Conservation (phyloP, 2,888 invertebrate genomes). For the Sinelater perroti region DNA sequence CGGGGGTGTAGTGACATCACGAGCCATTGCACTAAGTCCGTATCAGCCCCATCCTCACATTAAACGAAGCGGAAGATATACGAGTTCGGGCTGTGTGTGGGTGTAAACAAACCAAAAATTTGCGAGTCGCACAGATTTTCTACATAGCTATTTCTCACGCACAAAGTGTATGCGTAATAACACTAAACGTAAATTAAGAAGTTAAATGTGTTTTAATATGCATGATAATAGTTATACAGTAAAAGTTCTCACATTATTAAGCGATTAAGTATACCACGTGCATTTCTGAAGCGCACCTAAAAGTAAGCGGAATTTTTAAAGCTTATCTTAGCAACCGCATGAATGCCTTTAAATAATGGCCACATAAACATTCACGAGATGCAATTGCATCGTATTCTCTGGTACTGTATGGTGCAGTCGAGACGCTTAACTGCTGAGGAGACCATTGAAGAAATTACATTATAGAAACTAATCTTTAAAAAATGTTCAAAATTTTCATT, state of each 20-base stretch:
- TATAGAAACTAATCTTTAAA: too few relatives aligned
- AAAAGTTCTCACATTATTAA: slow-evolving; percentile 5
- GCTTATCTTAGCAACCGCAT: neutral
- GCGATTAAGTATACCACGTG: slow-evolving; percentile 4
- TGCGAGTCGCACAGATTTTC: slow-evolving; percentile 16
- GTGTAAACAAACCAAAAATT: slow-evolving; percentile 35
- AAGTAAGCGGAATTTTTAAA: slow-evolving; percentile 1
- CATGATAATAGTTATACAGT: too few relatives aligned
- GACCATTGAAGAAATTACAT: too few relatives aligned
- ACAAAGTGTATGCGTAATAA: too few relatives aligned
- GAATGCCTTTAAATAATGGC: slow-evolving; percentile 12
- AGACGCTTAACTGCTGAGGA: too few relatives aligned
- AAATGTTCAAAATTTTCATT: too few relatives aligned
- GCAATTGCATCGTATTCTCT: neutral
- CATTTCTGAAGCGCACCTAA: neutral
- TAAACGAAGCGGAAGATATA: slow-evolving; percentile 38
- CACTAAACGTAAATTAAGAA: too few relatives aligned
- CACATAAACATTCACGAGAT: slow-evolving; percentile 1
- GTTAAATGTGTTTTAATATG: too few relatives aligned
- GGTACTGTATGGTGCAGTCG: too few relatives aligned
- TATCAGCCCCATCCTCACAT: slow-evolving; percentile 28
- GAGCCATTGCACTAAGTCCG: slow-evolving; percentile 36
- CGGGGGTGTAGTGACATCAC: slow-evolving; percentile 34
- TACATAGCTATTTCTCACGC: too few relatives aligned
- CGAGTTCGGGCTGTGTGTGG: slow-evolving; percentile 27